Evolutionary conservation across 2,113 vertebrate genomes (phyloP).

Genomic region (Morone saxatilis): DNA sequence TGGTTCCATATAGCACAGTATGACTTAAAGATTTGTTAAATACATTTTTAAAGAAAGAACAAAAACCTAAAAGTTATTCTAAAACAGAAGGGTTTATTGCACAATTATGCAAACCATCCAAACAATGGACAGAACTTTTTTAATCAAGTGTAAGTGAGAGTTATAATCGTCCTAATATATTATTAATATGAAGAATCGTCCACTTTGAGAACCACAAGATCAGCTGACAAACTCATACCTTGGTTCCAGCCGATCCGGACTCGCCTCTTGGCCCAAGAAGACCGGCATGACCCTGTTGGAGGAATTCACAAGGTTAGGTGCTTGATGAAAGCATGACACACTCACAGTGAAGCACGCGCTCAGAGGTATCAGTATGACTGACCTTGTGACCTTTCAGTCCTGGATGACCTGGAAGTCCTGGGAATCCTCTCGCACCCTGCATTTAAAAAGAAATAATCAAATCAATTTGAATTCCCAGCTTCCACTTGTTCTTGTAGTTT

Average conservation of each 20-base stretch:
- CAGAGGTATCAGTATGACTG: slow-evolving; percentile 22
- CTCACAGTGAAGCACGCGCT: background rate
- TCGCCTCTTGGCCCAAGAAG: slow-evolving; percentile 90
- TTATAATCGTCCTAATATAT: background rate
- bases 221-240: slow-evolving; percentile 83
- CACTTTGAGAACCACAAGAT: background rate
- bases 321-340: background rate
- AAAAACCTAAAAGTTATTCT: too few relatives aligned
- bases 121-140: too few relatives aligned
- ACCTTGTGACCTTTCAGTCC: slow-evolving; percentile 95
- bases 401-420: slow-evolving; percentile 94
- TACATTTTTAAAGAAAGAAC: too few relatives aligned
- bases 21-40: too few relatives aligned
- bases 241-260: slow-evolving; percentile 89
- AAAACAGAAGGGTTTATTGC: too few relatives aligned
- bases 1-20: too few relatives aligned
- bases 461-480: background rate
- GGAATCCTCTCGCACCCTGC: slow-evolving; percentile 91
- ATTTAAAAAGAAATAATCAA: slow-evolving; percentile 4
- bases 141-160: too few relatives aligned
- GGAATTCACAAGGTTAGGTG: background rate
- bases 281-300: slow-evolving; percentile 89
- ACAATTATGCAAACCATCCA: too few relatives aligned
- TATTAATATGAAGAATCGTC: background rate
- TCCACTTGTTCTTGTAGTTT: background rate